phyloP scores from a whole-genome alignment of 1,140 invertebrate species.

The Chlorops oryzae region DNA sequence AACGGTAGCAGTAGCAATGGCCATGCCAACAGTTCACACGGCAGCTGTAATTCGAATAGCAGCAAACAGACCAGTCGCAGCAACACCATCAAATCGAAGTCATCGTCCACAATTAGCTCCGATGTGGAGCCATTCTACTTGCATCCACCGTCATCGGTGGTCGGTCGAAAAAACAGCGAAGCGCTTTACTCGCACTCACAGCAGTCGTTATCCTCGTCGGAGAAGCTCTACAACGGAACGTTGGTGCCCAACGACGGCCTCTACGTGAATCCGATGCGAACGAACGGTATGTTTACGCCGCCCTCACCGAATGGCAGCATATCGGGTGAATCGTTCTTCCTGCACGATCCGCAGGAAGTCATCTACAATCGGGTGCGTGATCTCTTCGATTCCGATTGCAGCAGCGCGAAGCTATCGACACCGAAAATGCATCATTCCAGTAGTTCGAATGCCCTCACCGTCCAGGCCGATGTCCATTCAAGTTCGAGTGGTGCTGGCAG shows the following conservation, averaged over 20 bases:
- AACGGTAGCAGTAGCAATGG: background rate
- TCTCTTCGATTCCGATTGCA: constrained; percentile 59
- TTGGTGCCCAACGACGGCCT: constrained; percentile 66
- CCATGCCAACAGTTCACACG: constrained; percentile 15
- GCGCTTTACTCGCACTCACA: constrained; percentile 28
- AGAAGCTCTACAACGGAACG: constrained; percentile 40
- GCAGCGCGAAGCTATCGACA: constrained; percentile 31
- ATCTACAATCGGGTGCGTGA: constrained; percentile 72
- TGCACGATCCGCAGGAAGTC: constrained; percentile 72
- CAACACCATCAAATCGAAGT: constrained; percentile 45
- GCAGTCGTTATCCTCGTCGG: constrained; percentile 44
- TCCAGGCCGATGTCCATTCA: constrained; percentile 62
- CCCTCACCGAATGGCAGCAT: constrained; percentile 43
- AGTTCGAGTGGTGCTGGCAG: constrained; percentile 56
- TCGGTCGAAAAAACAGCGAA: constrained; percentile 33
- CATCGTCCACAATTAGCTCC: constrained; percentile 43
- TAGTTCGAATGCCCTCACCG: constrained; percentile 44
- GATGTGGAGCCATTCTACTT: constrained; percentile 64
- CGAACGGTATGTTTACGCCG: constrained; percentile 33
- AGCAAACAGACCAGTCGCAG: constrained; percentile 42
- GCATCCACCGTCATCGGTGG: constrained; percentile 54
- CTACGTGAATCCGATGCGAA: constrained; percentile 74
- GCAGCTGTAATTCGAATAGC: constrained; percentile 45
- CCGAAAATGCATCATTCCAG: constrained; percentile 9
- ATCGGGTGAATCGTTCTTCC: constrained; percentile 69